phyloP scores from a whole-genome alignment of 2,113 vertebrate species.

The Vidua macroura region DNA sequence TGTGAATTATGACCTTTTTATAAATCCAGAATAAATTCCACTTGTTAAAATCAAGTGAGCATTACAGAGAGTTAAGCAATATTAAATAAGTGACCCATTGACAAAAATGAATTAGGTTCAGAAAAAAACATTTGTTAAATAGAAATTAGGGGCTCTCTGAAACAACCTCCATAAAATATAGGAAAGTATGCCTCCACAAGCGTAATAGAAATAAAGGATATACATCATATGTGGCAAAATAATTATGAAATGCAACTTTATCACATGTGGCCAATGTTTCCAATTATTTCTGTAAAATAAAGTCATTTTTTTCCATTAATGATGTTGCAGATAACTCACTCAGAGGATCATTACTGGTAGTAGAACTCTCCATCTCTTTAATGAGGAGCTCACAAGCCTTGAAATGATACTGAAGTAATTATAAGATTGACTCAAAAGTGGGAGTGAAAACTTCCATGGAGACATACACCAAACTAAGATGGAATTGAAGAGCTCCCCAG shows the following conservation, averaged over 20 bases:
- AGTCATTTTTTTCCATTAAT: slow-evolving; percentile 50
- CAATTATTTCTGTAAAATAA: slow-evolving; percentile 63
- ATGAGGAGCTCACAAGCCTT: slow-evolving; percentile 20
- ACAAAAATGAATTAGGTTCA: neutral
- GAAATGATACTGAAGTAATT: slow-evolving; percentile 45
- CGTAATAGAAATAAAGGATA: slow-evolving; percentile 15
- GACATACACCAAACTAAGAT: neutral
- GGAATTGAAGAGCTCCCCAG: neutral
- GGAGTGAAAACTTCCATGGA: neutral
- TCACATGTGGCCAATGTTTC: slow-evolving; percentile 51
- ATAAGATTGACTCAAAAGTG: slow-evolving; percentile 7
- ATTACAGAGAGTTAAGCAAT: neutral
- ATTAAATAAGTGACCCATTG: neutral
- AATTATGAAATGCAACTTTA: slow-evolving; percentile 54
- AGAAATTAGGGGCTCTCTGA: slow-evolving; percentile 1
- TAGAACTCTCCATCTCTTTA: slow-evolving; percentile 46
- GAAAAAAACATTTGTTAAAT: slow-evolving; percentile 5
- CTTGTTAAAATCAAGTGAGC: slow-evolving; percentile 1
- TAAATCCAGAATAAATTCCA: neutral
- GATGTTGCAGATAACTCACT: slow-evolving; percentile 43
- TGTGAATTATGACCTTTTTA: neutral
- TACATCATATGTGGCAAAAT: slow-evolving; percentile 49
- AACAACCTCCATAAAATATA: slow-evolving; percentile 16
- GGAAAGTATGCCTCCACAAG: neutral
- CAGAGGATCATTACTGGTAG: slow-evolving; percentile 37